A percentile compares a stretch with the other conserved stretches of the same genome.
Conservation (phyloP, 2,113 vertebrate genomes). For the Clarias macrocephalus region DNA sequence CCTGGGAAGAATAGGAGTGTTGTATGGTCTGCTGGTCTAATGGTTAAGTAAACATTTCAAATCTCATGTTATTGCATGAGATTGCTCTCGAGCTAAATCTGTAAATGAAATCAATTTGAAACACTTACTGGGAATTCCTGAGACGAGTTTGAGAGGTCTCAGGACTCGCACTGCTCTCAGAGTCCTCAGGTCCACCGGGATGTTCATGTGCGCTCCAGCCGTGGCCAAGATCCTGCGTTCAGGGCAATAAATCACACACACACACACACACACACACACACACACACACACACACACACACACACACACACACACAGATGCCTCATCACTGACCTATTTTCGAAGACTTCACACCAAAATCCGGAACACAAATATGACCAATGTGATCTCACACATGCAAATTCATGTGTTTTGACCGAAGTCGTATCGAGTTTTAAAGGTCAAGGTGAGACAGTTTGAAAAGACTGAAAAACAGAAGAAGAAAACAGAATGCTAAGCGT, state of each 20-base stretch:
- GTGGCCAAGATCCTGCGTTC: conserved; percentile 88
- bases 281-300: conserved; percentile 34
- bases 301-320: conserved; percentile 44
- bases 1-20: no score
- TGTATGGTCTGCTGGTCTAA: no score
- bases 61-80: not conserved
- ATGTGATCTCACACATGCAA: not conserved
- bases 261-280: conserved; percentile 25
- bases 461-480: not conserved
- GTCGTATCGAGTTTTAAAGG: not conserved
- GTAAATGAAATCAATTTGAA: not conserved
- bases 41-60: no score
- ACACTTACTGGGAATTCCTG: conserved; percentile 94
- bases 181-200: conserved; percentile 93
- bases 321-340: conserved; percentile 38
- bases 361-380: not conserved
- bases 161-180: conserved; percentile 93
- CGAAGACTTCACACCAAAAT: conserved; percentile 14
- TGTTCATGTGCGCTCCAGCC: conserved; percentile 96
- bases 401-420: not conserved
- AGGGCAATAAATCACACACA: conserved; percentile 34
- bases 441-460: not conserved
- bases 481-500: not conserved
- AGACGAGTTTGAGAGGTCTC: conserved; percentile 95
- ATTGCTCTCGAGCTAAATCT: not conserved